A percentile compares a stretch with the other conserved stretches of the same genome.
These are phyloP conservation scores for Galleria mellonella DNA, from an alignment of 1,140 invertebrate species.

Conservation along the genomic window DNA sequence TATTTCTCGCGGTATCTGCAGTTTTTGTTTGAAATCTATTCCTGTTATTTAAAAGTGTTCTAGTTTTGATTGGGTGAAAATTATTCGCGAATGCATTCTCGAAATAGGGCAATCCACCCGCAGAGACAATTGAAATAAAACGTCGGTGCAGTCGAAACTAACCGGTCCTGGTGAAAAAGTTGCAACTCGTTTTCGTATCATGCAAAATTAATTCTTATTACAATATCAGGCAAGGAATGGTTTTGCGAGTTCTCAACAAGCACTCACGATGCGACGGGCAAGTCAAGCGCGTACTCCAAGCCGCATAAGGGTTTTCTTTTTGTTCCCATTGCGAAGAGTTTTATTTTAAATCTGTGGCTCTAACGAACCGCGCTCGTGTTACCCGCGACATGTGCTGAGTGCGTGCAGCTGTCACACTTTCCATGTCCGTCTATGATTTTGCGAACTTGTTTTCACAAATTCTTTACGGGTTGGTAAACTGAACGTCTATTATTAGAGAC, in stretches of 20 bases:
- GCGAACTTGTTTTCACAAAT: too few species aligned
- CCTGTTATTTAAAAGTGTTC: constrained; percentile 20
- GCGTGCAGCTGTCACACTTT: constrained; percentile 29
- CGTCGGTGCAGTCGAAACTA: constrained; percentile 26
- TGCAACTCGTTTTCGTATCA: constrained; percentile 11
- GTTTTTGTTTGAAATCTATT: too few species aligned
- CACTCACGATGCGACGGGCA: constrained; percentile 27
- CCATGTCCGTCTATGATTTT: too few species aligned
- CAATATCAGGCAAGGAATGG: constrained; percentile 16
- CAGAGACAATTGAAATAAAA: constrained; percentile 68
- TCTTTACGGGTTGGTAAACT: background rate
- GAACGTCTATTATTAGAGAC: background rate
- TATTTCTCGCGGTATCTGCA: too few species aligned
- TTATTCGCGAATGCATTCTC: constrained; percentile 45
- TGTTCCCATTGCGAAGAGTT: constrained; percentile 47
- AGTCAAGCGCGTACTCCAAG: constrained; percentile 42
- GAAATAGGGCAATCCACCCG: constrained; percentile 64
- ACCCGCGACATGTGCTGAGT: constrained; percentile 25
- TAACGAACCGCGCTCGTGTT: constrained; percentile 59
- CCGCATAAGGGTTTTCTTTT: constrained; percentile 48
- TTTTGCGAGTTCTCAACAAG: constrained; percentile 22
- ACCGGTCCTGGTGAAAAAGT: constrained; percentile 15
- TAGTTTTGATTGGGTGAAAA: constrained; percentile 39
- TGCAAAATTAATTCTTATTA: constrained; percentile 32
- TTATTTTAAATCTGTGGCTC: constrained; percentile 64